Conservation (phyloP, 2,888 invertebrate genomes). For the Phengaris arion region DNA sequence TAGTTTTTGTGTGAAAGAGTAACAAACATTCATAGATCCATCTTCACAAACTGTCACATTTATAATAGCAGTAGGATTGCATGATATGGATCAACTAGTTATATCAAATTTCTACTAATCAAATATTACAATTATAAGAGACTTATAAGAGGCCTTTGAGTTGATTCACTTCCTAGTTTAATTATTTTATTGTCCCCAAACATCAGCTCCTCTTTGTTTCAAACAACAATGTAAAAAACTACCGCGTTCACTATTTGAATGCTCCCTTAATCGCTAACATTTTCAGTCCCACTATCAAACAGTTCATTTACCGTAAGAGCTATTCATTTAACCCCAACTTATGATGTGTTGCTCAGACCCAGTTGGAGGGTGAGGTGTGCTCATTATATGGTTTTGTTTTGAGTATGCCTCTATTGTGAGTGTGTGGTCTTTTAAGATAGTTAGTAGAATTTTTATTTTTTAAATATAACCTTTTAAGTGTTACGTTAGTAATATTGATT, state of each 20-base stretch:
- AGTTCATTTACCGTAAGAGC: not conserved
- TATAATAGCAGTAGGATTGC: too few relatives aligned
- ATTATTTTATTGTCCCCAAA: too few relatives aligned
- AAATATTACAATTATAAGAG: not conserved
- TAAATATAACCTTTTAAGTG: too few relatives aligned
- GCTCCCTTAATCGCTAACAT: not conserved
- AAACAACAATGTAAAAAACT: too few relatives aligned
- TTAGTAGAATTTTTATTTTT: not conserved
- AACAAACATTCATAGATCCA: too few relatives aligned
- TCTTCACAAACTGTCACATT: too few relatives aligned
- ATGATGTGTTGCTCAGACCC: not conserved
- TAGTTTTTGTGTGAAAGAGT: too few relatives aligned
- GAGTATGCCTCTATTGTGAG: not conserved
- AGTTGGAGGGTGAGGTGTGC: constrained; percentile 1
- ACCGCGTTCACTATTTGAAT: not conserved
- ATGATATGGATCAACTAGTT: not conserved
- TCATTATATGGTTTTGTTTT: constrained; percentile 4
- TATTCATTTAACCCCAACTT: constrained; percentile 13
- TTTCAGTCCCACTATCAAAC: not conserved
- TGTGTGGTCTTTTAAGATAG: not conserved
- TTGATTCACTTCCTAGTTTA: not conserved
- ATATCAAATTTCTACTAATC: not conserved
- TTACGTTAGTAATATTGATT: too few relatives aligned
- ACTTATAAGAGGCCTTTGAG: not conserved
- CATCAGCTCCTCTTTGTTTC: not conserved